phyloP scores from a whole-genome alignment of 1,140 invertebrate genomes.

The Brachionus angularis region DNA sequence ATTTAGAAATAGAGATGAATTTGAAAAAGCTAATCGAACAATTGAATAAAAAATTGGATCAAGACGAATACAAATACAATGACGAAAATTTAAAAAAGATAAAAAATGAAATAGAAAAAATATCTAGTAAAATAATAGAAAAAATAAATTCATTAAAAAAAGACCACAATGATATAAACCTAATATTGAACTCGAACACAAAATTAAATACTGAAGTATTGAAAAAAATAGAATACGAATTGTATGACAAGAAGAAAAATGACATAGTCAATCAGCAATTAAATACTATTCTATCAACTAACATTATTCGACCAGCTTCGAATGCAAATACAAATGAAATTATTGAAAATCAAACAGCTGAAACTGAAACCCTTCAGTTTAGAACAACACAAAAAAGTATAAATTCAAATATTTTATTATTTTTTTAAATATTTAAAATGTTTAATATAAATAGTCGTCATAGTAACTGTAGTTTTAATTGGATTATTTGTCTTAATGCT shows the following conservation, averaged over 20 bases:
- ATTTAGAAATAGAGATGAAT: background rate
- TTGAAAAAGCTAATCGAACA: background rate
- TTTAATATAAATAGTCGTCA: background rate
- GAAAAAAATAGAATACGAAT: background rate
- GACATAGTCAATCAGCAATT: slow-evolving; percentile 5
- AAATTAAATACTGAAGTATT: background rate
- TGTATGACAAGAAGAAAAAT: background rate
- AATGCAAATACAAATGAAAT: background rate
- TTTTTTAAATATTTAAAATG: background rate
- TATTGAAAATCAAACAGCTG: background rate
- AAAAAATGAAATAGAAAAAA: slow-evolving; percentile 23
- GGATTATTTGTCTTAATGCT: slow-evolving; percentile 11
- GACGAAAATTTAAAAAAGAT: slow-evolving; percentile 34
- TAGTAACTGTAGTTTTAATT: slow-evolving; percentile 10
- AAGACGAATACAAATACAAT: slow-evolving; percentile 32
- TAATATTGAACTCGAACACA: background rate
- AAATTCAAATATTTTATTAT: background rate
- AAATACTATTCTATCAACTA: background rate
- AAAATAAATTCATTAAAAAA: background rate
- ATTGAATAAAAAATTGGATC: slow-evolving; percentile 21
- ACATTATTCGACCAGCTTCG: background rate
- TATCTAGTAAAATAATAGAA: background rate
- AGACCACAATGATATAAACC: background rate
- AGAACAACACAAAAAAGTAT: background rate
- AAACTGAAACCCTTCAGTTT: background rate